Evolutionary conservation across 2,797 vertebrate genomes (phyloP), one percentile per base, ranked within the genome.

Genomic region (Amphiprion clarkii): DNA sequence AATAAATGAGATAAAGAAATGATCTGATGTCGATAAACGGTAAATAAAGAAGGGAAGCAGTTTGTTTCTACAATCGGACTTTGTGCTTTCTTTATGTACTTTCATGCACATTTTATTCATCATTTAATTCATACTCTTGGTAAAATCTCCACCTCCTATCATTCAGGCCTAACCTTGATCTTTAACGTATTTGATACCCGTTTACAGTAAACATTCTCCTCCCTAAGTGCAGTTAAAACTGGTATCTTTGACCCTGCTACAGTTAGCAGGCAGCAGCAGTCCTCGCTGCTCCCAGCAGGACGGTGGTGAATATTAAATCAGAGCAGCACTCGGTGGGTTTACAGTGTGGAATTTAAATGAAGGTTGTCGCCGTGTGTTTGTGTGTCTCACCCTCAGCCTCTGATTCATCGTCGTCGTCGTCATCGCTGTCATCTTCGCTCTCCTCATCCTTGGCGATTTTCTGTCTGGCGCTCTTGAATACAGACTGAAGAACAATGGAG

Each of bases 391-490:
- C 94, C 79, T 99, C 98, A 0, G 97, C 94, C 87, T 99, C 98
- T 0, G 98, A 99, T 69, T 99, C 98, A 1, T 98, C 97, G 3
- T 99, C 98, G 0, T 98, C 97, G 0, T 93, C 92, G 14, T 99
- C 97, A 3, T 97, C 96, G 71, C 96, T 99, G 83, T 99, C 98
- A 0, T 99, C 97, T 1, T 99, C 97, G 0, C 96, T 99, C 79
- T 98, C 98, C n/a, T 98, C 97, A n/a, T 98, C 97, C 93, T 98
- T 99, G 89, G 96, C 96, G 42, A 99, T 98, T 88, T 99, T 99
- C 91, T 99, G 98, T 80, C 97, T 93, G 39, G 98, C 98, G n/a
- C 97, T 99, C 92, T 96, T 98, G 88, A 99, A 99, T 40, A 99
- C 98, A 1, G 98, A 99, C 92, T 99, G 98, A 49, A 99, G 96